phyloP scores from a whole-genome alignment of 2,113 vertebrate species.

The Thamnaconus septentrionalis region DNA sequence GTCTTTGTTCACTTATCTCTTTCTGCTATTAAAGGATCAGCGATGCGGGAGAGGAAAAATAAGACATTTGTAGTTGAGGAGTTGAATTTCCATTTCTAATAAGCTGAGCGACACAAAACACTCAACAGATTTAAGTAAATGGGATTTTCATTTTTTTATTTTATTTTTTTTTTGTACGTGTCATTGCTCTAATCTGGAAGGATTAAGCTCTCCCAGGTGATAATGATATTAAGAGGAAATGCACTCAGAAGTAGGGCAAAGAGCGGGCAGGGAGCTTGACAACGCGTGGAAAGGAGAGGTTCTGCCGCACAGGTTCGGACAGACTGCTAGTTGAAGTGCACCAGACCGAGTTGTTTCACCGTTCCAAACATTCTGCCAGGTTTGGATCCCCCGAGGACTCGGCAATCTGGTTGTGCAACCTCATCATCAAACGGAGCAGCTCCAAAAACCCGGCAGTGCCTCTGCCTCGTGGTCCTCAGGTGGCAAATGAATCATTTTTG shows the following conservation, averaged over 20 bases:
- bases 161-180: not conserved
- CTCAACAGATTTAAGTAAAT: not conserved
- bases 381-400: conserved; percentile 13
- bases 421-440: conserved; percentile 32
- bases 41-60: not conserved
- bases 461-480: conserved; percentile 15
- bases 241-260: too few relatives aligned
- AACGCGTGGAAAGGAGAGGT: conserved; percentile 15
- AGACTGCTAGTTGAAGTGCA: conserved; percentile 31
- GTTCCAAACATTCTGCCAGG: conserved; percentile 27
- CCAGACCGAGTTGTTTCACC: conserved; percentile 28
- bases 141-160: not conserved
- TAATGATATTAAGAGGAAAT: not conserved
- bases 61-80: not conserved
- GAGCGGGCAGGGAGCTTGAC: conserved; percentile 2
- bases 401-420: conserved; percentile 29
- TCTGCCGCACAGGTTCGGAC: conserved; percentile 18
- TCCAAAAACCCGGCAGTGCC: conserved; percentile 25
- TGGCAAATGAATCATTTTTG: conserved; percentile 31
- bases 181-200: too few relatives aligned
- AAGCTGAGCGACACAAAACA: not conserved
- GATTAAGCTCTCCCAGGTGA: too few relatives aligned
- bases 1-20: not conserved
- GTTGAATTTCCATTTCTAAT: not conserved
- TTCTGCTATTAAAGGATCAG: not conserved